A percentile compares a stretch with the other conserved stretches of the same genome.
These are phyloP conservation scores for Meloidogyne exigua DNA, from an alignment of 1,140 invertebrate genomes.

Conservation along the genomic window DNA sequence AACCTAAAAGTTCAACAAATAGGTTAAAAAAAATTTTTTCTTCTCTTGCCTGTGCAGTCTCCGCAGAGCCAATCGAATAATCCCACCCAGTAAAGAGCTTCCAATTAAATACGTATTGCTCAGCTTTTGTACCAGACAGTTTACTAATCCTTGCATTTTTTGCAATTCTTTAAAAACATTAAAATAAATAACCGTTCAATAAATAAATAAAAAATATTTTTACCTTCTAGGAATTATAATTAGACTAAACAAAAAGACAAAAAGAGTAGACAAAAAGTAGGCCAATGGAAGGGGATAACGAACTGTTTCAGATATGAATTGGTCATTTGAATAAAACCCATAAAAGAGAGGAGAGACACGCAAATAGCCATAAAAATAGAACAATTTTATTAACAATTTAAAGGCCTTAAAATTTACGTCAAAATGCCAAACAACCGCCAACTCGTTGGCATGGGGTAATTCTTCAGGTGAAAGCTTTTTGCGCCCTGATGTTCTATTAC, in stretches of 20 bases:
- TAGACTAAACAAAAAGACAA: conserved; percentile 88
- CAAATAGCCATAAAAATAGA: conserved; percentile 70
- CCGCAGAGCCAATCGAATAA: conserved; percentile 70
- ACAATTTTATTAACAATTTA: neutral
- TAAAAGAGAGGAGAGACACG: conserved; percentile 94
- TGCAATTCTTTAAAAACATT: conserved; percentile 74
- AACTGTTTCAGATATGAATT: conserved; percentile 65
- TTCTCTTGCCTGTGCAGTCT: conserved; percentile 45
- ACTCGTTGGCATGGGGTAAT: conserved; percentile 74
- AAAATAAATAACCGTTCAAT: too few relatives aligned
- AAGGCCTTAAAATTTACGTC: conserved; percentile 21
- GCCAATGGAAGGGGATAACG: conserved; percentile 86
- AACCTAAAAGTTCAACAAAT: too few relatives aligned
- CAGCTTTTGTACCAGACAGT: conserved; percentile 83
- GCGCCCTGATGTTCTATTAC: conserved; percentile 43
- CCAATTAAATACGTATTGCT: conserved; percentile 93
- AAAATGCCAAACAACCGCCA: conserved; percentile 64
- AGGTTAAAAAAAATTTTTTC: neutral
- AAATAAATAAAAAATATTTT: too few relatives aligned
- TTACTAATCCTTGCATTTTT: conserved; percentile 89
- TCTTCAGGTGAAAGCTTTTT: conserved; percentile 81
- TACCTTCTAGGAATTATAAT: conserved; percentile 87
- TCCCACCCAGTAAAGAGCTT: conserved; percentile 95
- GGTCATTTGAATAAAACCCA: conserved; percentile 75
- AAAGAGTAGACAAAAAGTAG: conserved; percentile 84